These are phyloP conservation scores for Agrypnia vestita DNA, from an alignment of 1,140 invertebrate species.

Conservation along the genomic window DNA sequence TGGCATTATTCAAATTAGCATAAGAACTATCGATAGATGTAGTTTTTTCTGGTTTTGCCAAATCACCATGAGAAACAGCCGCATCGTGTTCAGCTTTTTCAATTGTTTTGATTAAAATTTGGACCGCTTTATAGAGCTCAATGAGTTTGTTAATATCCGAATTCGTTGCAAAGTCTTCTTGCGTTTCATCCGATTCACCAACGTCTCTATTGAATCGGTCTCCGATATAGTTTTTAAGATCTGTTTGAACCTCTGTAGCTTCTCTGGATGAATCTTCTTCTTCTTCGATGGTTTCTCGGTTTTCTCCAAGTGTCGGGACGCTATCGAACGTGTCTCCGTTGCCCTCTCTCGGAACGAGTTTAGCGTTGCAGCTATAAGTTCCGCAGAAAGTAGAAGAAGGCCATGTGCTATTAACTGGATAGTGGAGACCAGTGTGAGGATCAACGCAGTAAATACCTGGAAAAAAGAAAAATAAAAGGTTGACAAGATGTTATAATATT, in stretches of 20 bases:
- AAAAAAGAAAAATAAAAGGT: slow-evolving; percentile 61
- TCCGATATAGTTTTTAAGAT: not conserved
- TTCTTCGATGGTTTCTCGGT: not conserved
- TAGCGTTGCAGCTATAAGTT: slow-evolving; percentile 67
- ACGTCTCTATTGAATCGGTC: not conserved
- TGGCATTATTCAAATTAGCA: not conserved
- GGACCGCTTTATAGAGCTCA: slow-evolving; percentile 9
- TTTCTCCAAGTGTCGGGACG: slow-evolving; percentile 6
- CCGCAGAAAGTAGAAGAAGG: slow-evolving; percentile 67
- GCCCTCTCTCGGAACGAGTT: slow-evolving; percentile 13
- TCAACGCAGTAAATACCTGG: slow-evolving; percentile 68
- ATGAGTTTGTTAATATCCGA: slow-evolving; percentile 21
- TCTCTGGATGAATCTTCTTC: not conserved
- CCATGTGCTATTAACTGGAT: slow-evolving; percentile 68
- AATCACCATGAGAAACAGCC: not conserved
- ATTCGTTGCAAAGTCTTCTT: not conserved
- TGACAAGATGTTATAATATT: too few species aligned
- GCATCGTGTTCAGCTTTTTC: not conserved
- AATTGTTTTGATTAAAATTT: not conserved
- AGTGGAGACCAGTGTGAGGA: slow-evolving; percentile 66
- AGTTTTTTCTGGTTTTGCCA: not conserved
- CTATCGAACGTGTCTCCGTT: slow-evolving; percentile 1
- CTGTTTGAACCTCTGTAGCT: slow-evolving; percentile 2
- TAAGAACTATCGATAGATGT: not conserved
- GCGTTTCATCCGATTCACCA: not conserved